These are phyloP conservation scores for Serripes groenlandicus DNA, from an alignment of 2,888 invertebrate genomes.

Conservation along the genomic window DNA sequence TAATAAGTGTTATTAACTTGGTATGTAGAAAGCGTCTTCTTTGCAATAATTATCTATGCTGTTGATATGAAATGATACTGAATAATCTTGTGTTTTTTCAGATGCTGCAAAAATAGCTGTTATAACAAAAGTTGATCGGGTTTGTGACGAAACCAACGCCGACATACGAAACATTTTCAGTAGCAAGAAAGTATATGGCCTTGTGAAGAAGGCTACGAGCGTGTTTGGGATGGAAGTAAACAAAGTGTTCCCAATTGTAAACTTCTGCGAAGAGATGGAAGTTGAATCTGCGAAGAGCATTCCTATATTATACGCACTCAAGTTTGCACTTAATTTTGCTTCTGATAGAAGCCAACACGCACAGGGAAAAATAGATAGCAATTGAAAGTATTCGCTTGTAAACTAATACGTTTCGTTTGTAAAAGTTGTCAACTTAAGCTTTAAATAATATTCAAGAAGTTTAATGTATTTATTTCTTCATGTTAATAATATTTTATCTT, in stretches of 20 bases:
- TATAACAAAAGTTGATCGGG: constrained; percentile 6
- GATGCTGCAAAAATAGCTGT: constrained; percentile 14
- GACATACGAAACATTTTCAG: constrained; percentile 4
- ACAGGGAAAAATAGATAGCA: too few species aligned
- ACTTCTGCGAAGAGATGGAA: constrained; percentile 2
- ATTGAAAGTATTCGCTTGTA: too few species aligned
- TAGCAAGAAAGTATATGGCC: background rate
- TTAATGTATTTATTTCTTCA: too few species aligned
- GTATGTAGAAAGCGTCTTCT: too few species aligned
- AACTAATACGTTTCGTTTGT: too few species aligned
- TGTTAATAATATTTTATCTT: too few species aligned
- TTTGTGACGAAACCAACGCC: background rate
- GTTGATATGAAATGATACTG: too few species aligned
- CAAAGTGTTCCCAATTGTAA: constrained; percentile 6
- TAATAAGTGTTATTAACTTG: too few species aligned
- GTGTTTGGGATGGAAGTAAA: background rate
- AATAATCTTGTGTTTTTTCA: background rate
- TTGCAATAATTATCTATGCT: too few species aligned
- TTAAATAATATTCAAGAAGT: too few species aligned
- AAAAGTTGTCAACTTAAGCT: too few species aligned
- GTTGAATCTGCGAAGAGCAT: background rate
- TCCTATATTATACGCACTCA: constrained; percentile 17
- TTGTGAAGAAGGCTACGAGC: background rate
- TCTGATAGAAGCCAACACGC: background rate
- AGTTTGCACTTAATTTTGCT: background rate